Evolutionary conservation across 2,797 vertebrate genomes (phyloP).

Genomic region (Coregonus suidteri): DNA sequence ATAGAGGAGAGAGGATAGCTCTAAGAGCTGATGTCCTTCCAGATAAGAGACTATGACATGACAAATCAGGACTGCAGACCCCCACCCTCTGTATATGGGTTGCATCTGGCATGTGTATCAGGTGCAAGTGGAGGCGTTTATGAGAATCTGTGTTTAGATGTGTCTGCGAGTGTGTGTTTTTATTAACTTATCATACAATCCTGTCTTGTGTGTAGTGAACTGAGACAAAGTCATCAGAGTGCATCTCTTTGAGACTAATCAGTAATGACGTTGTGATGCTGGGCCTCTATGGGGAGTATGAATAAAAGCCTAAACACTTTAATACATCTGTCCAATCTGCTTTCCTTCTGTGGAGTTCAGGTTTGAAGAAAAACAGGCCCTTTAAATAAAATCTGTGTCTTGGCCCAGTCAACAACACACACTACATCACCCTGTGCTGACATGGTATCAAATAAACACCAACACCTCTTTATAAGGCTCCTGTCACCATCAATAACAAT

Average conservation of each 20-base stretch:
- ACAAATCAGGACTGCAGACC: neutral
- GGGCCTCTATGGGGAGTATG: conserved; percentile 53
- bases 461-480: neutral
- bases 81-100: neutral
- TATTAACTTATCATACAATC: neutral
- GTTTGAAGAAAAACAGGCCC: neutral
- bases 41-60: conserved; percentile 12
- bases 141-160: neutral
- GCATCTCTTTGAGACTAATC: conserved; percentile 42
- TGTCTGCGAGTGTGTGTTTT: neutral
- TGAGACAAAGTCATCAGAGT: conserved; percentile 29
- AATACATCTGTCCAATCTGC: neutral
- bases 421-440: neutral
- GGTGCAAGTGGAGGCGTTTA: neutral
- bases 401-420: neutral
- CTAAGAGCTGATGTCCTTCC: conserved; percentile 15
- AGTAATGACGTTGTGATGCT: conserved; percentile 45
- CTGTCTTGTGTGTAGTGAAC: conserved; percentile 4
- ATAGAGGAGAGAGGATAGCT: neutral
- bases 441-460: conserved; percentile 9
- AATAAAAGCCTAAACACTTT: conserved; percentile 53
- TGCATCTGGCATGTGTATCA: neutral
- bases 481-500: neutral
- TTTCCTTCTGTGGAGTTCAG: neutral
- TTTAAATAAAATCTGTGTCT: neutral